phyloP scores from a whole-genome alignment of 2,797 vertebrate genomes.

The Tiaroga cobitis region DNA sequence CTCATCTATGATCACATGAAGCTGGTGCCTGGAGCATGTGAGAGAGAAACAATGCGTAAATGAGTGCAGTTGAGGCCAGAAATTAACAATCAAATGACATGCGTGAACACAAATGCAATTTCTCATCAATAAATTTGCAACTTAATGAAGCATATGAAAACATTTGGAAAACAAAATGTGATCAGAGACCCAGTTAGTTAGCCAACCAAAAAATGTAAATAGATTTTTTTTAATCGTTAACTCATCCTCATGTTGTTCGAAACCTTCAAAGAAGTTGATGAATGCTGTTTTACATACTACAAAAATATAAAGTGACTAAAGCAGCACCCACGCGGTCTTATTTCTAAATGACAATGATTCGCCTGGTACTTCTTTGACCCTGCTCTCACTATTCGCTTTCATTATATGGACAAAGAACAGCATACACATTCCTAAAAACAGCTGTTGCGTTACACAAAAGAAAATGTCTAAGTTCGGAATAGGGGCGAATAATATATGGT shows the following conservation, averaged over 20 bases:
- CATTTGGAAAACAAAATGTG: not conserved
- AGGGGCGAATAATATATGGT: not conserved
- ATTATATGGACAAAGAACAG: not conserved
- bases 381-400: not conserved
- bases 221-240: not conserved
- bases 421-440: not conserved
- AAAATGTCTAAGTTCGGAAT: not conserved
- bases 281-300: not conserved
- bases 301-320: not conserved
- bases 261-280: not conserved
- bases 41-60: conserved; percentile 23
- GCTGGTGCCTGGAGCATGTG: conserved; percentile 78
- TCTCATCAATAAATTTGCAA: conserved; percentile 26
- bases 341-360: not conserved
- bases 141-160: conserved; percentile 42
- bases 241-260: not conserved
- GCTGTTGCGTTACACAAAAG: not conserved
- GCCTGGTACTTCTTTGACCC: not conserved
- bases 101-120: conserved; percentile 26
- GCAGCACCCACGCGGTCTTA: no score
- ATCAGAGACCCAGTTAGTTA: not conserved
- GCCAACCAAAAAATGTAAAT: not conserved
- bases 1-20: conserved; percentile 94
- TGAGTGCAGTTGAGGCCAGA: conserved; percentile 20
- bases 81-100: conserved; percentile 43